These are phyloP conservation scores for Vidua macroura DNA, from an alignment of 2,113 vertebrate genomes.

Conservation along the genomic window DNA sequence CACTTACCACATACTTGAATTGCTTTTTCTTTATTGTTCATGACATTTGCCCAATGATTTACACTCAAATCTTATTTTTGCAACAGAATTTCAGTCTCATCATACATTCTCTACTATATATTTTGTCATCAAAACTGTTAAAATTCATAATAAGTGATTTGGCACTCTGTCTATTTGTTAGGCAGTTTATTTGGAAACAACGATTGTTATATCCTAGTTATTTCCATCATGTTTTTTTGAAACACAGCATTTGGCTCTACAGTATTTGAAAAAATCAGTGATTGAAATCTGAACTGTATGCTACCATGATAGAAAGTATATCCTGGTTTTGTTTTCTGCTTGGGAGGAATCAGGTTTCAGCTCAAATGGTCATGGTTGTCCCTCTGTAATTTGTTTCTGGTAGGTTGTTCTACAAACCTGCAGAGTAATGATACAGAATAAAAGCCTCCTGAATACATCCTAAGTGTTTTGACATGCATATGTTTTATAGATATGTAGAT, in stretches of 20 bases:
- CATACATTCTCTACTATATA: neutral
- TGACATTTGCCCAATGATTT: neutral
- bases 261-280: neutral
- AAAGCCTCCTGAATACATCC: neutral
- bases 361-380: neutral
- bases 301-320: neutral
- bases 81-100: neutral
- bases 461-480: neutral
- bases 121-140: neutral
- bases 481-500: neutral
- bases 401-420: neutral
- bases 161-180: neutral
- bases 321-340: neutral
- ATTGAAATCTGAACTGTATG: neutral
- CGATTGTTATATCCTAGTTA: neutral
- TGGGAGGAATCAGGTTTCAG: neutral
- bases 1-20: neutral
- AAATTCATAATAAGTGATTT: neutral
- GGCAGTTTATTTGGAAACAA: neutral
- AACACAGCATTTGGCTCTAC: neutral
- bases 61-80: neutral
- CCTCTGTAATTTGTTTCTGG: slow-evolving; percentile 13
- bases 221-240: neutral
- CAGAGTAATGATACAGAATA: neutral
- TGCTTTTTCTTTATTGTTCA: neutral